Base-by-base conservation (phyloP, 1,140 invertebrate genomes). In the Drosophila kanapiae region DNA sequence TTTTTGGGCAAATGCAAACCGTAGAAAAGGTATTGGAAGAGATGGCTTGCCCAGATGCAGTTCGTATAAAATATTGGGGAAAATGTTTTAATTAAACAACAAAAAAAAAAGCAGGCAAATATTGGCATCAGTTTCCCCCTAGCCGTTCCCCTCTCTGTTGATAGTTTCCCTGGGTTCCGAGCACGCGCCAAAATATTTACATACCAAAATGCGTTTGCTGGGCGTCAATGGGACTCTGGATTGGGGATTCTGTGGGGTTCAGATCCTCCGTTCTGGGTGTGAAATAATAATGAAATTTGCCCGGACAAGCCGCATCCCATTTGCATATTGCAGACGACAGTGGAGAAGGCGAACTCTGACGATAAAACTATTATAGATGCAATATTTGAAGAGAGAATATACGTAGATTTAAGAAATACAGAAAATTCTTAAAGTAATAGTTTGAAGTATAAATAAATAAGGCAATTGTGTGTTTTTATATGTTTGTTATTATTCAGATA, bases 71-170 rank as follows among this genome's bases (percentile, higher is more conserved):
- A 85, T 86, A 85, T 85, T 86, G 80, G 63, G 54, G 51, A 80
- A 80, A 86, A 86, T 86, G 80, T 87, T 86, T 86, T 87, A 86
- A 86, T 86, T 86, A 86, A 86, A 88, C 76, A 54, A 54, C 51
- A 51, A 51, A 5, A 27, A 27, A 82, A 86, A 75, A 85, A 72
- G 63, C 62, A 57, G 74, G 72, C 82, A 86, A 86, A 86, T 86
- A 86, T 86, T 86, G 82, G 70, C 78, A 78, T 78, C 82, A 75
- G 51, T 57, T 60, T 51, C 5, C 11, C 31, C 40, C 27, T 29
- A 23, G 11, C 27, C 47, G 16, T 18, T 5, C 57, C 42, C 59
- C 54, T 11, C 9, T 13, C 35, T 48, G 43, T 61, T 43, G 51
- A 58, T 53, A 47, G 74, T 47, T 53, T 57, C 13, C 49, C 40